phyloP scores from a whole-genome alignment of 2,888 invertebrate genomes.

The Stomorhina lunata region DNA sequence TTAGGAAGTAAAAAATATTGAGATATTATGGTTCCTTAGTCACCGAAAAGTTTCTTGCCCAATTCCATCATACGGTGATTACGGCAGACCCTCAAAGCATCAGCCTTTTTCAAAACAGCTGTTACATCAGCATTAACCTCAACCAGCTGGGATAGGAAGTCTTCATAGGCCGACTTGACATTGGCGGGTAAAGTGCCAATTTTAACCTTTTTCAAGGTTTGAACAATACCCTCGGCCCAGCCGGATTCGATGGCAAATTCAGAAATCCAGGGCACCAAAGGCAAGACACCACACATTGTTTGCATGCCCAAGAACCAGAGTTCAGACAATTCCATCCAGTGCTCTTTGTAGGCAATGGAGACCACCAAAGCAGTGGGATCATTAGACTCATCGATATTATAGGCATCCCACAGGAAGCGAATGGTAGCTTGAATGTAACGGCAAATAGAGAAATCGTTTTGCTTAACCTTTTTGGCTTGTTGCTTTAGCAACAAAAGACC shows the following conservation, averaged over 20 bases:
- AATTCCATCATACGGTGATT: slow-evolving; percentile 94
- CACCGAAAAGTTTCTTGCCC: slow-evolving; percentile 92
- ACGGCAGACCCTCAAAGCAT: slow-evolving; percentile 90
- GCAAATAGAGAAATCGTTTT: slow-evolving; percentile 93
- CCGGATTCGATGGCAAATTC: slow-evolving; percentile 95
- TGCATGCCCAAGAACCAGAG: slow-evolving; percentile 97
- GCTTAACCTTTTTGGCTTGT: slow-evolving; percentile 89
- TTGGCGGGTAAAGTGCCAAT: slow-evolving; percentile 90
- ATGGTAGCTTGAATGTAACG: slow-evolving; percentile 94
- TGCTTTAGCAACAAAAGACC: slow-evolving; percentile 91
- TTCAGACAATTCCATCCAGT: slow-evolving; percentile 94
- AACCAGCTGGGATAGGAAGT: slow-evolving; percentile 91
- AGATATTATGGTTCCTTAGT: slow-evolving; percentile 80
- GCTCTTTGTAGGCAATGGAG: slow-evolving; percentile 90
- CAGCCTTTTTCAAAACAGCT: slow-evolving; percentile 89
- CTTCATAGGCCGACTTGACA: slow-evolving; percentile 94
- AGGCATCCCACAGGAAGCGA: slow-evolving; percentile 95
- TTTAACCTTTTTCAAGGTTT: slow-evolving; percentile 90
- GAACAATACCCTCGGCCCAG: slow-evolving; percentile 94
- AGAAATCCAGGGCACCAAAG: slow-evolving; percentile 92
- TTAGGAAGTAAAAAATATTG: background rate
- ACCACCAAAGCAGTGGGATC: slow-evolving; percentile 91
- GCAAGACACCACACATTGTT: slow-evolving; percentile 90
- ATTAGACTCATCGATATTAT: slow-evolving; percentile 92
- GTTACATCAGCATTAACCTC: slow-evolving; percentile 89